Percentiles rank a stretch among this genome's conserved stretches.
Evolutionary conservation across 2,797 vertebrate genomes (phyloP).

Genomic region (Hippopotamyrus pictus): DNA sequence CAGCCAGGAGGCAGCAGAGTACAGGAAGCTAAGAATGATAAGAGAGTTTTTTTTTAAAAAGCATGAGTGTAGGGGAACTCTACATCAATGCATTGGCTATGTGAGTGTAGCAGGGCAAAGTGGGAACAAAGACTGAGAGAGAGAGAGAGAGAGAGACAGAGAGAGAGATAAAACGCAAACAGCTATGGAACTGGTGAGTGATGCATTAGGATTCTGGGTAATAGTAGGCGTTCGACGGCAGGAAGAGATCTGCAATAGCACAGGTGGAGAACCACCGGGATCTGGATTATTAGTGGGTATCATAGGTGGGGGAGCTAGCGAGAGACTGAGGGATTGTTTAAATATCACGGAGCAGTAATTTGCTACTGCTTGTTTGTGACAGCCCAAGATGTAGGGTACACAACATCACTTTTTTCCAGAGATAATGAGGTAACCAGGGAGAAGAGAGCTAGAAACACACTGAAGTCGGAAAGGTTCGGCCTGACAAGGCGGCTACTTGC

Average conservation of each 20-base stretch:
- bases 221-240: neutral
- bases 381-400: neutral
- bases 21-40: neutral
- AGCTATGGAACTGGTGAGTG: neutral
- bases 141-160: neutral
- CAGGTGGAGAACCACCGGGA: neutral
- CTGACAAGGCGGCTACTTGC: neutral
- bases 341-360: neutral
- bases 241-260: neutral
- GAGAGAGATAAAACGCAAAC: neutral
- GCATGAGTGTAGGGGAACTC: neutral
- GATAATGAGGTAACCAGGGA: neutral
- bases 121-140: neutral
- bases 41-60: neutral
- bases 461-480: neutral
- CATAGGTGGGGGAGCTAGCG: neutral
- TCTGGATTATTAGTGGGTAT: neutral
- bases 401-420: neutral
- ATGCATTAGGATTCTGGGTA: neutral
- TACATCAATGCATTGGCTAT: neutral
- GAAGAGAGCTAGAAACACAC: neutral
- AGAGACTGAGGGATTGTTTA: neutral
- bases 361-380: neutral
- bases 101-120: neutral
- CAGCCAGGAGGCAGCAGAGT: neutral